Evolutionary conservation across 1,140 invertebrate genomes (phyloP), one percentile per base, ranked within the genome.

Genomic region (Bombus waltoni): DNA sequence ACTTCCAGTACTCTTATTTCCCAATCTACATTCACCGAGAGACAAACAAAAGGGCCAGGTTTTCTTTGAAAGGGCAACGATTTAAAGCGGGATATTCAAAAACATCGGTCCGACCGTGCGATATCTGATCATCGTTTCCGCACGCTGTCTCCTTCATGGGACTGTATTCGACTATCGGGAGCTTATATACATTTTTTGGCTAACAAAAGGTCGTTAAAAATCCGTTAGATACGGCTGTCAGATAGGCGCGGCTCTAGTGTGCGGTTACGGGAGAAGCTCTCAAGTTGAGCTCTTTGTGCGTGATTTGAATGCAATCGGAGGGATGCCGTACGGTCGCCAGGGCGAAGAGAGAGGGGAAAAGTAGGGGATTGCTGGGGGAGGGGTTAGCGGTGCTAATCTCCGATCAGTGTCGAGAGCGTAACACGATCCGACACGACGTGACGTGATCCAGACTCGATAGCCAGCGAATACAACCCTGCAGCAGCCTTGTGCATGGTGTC

Each of bases 181-280:
- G 86, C 89, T 89, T 90, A 87, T 82, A 79, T 88, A 87, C 88
- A 93, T 92, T 94, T 94, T 94, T 94, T 79, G 89, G 91, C 85
- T 87, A 94, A 95, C 94, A 94, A 94, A 95, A 94, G 93, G 93
- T 95, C 94, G 94, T 95, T 94, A 94, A 94, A 94, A 95, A 94
- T 94, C 93, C 94, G 94, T 95, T 94, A 94, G 94, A 95, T 94
- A 90, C 91, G 92, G 86, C 88, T 93, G 94, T 93, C 94, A 94
- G 94, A 95, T 94, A 94, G 85, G 89, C 83, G 83, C 85, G 89
- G 89, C 88, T 89, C 89, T 87, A 88, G 89, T 87, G 89, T 88
- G 91, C 86, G 91, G 81, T 93, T 92, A 89, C 89, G 80, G 85
- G 91, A 92, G 82, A 84, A 90, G 88, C 88, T 92, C 89, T 91